Evolutionary conservation across 2,113 vertebrate species (phyloP), one percentile per base, ranked within the genome.

Genomic region (Acinonyx jubatus): DNA sequence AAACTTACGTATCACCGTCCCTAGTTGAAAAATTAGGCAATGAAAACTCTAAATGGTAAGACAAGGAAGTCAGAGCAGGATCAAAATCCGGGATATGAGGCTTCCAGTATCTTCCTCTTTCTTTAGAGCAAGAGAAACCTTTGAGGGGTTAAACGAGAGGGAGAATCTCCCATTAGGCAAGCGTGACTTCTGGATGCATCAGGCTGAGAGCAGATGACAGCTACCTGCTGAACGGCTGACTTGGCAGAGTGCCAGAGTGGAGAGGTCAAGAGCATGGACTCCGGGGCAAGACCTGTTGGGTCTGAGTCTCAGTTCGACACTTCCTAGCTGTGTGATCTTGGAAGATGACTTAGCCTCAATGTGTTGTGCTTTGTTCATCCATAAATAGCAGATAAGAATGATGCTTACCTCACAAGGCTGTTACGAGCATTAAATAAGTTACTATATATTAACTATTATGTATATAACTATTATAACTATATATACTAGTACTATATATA

Each of bases 181-280:
- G 36, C 7, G 0, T 2, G 27, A 45, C 52, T 27, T 61, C 12
- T 48, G 63, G 31, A 11, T 11, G 18, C 61, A 5, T 5, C 16
- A 27, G 41, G 25, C 52, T 23, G 25, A 74, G 52, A 36, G 38
- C 14, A 19, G 31, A 25, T 52, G 79, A 52, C 61, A 48, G 45
- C 36, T 3, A 27, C 74, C 63, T 8, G n/a, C 19, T 21, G 10
- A 18, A 6, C 9, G 21, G 7, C n/a, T 16, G 48, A 50, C 29
- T 14, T 0, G 1, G 23, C 12, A 9, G 14, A 78, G 18, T 0
- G 3, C 36, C 23, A 9, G 29, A 27, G 31, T 1, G 25, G 19
- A 12, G 41, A 2, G 2, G 1, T 8, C 13, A 27, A 18, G 21
- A 21, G 25, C 15, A 0, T 3, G 19, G 57, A 13, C 11, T 45